Evolutionary conservation across 2,113 vertebrate genomes (phyloP).

Genomic region (Carettochelys insculpta): DNA sequence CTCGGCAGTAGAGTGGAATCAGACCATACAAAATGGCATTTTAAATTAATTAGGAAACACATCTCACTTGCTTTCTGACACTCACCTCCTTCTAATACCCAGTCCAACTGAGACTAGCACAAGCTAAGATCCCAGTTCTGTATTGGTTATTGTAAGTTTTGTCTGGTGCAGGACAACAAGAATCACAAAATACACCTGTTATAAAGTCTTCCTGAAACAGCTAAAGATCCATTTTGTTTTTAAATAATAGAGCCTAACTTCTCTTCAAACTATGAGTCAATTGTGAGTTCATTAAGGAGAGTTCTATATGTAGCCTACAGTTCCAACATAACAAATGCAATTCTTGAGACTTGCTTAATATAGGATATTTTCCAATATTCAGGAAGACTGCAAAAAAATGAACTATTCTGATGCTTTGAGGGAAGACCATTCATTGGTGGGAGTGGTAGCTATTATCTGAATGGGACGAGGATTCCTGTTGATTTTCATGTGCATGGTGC

Average conservation of each 20-base stretch:
- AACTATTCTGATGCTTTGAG: constrained; percentile 57
- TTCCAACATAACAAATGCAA: not conserved
- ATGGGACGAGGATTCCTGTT: constrained; percentile 69
- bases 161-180: not conserved
- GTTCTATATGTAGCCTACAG: not conserved
- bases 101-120: not conserved
- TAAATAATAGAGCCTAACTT: not conserved
- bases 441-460: constrained; percentile 71
- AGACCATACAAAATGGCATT: not conserved
- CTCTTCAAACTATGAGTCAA: rapidly evolving
- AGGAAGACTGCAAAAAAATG: constrained; percentile 36
- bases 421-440: constrained; percentile 63
- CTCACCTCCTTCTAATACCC: not conserved
- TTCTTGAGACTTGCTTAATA: constrained; percentile 47
- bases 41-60: not conserved
- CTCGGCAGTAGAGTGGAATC: not conserved
- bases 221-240: not conserved
- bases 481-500: constrained; percentile 73
- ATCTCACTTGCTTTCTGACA: rapidly evolving
- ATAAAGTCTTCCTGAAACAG: not conserved
- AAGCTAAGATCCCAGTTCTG: not conserved
- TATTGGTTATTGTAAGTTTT: not conserved
- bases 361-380: constrained; percentile 62
- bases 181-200: not conserved
- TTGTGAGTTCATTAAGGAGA: rapidly evolving